Evolutionary conservation across 2,797 vertebrate genomes (phyloP).

Genomic region (Enteromius argenteus): DNA sequence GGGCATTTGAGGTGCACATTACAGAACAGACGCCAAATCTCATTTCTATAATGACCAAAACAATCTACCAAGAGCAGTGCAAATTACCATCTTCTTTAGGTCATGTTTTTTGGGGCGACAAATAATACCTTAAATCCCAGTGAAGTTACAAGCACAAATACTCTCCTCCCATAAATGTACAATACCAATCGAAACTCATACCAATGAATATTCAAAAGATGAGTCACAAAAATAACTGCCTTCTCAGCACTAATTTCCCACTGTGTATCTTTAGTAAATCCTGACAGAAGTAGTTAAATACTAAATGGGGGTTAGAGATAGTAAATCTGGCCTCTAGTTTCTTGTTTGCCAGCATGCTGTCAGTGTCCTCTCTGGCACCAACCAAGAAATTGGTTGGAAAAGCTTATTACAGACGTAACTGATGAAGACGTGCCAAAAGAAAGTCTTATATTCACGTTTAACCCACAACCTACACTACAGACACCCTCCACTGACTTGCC

Average conservation of each 20-base stretch:
- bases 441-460: background rate
- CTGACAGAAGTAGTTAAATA: background rate
- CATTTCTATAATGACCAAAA: background rate
- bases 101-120: background rate
- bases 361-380: no score
- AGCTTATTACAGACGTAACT: background rate
- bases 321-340: background rate
- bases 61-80: background rate
- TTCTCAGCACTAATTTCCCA: background rate
- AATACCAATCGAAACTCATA: background rate
- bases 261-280: background rate
- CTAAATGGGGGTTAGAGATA: background rate
- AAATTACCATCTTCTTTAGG: background rate
- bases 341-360: no score
- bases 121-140: background rate
- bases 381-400: no score
- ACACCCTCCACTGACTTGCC: background rate
- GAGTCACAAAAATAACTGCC: background rate
- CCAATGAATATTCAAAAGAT: background rate
- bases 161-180: background rate
- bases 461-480: background rate
- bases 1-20: background rate
- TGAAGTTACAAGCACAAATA: background rate
- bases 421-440: background rate
- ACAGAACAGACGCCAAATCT: background rate